phyloP scores from a whole-genome alignment of 2,797 vertebrate genomes.

The Danio choprae region DNA sequence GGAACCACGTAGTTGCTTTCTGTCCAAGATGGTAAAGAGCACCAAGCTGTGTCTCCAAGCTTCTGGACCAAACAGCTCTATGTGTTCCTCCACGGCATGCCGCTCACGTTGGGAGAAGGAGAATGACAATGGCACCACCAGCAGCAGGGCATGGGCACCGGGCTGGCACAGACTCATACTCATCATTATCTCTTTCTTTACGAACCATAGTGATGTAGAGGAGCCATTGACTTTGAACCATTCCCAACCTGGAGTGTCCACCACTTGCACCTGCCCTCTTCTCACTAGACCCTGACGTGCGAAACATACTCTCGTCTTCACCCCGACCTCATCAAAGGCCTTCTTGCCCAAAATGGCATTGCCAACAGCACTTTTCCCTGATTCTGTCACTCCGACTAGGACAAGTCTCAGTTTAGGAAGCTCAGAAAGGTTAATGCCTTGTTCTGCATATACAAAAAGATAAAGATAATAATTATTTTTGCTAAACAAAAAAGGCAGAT shows the following conservation, averaged over 20 bases:
- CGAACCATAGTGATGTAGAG: not conserved
- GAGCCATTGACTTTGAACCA: slow-evolving; percentile 52
- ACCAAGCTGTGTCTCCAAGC: slow-evolving; percentile 59
- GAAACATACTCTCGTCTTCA: slow-evolving; percentile 50
- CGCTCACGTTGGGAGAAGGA: slow-evolving; percentile 51
- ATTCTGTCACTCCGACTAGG: slow-evolving; percentile 57
- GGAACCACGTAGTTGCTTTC: slow-evolving; percentile 36
- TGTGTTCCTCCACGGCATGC: slow-evolving; percentile 51
- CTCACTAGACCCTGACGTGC: slow-evolving; percentile 35
- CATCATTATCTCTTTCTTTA: slow-evolving; percentile 48
- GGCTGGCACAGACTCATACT: slow-evolving; percentile 57
- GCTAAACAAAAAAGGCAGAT: not conserved
- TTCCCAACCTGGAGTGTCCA: slow-evolving; percentile 63
- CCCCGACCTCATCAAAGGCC: slow-evolving; percentile 53
- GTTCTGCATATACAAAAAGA: slow-evolving; percentile 20
- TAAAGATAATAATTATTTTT: not conserved
- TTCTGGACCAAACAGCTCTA: slow-evolving; percentile 57
- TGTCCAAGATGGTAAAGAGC: slow-evolving; percentile 58
- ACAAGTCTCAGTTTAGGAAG: slow-evolving; percentile 40
- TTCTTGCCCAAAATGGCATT: slow-evolving; percentile 57
- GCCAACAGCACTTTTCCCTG: slow-evolving; percentile 57
- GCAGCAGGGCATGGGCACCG: slow-evolving; percentile 58
- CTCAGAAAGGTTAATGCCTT: not conserved
- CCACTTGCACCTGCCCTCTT: slow-evolving; percentile 44
- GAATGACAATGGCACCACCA: slow-evolving; percentile 61